Conservation (phyloP, 2,888 invertebrate species). For the Holacanthella duospinosa region DNA sequence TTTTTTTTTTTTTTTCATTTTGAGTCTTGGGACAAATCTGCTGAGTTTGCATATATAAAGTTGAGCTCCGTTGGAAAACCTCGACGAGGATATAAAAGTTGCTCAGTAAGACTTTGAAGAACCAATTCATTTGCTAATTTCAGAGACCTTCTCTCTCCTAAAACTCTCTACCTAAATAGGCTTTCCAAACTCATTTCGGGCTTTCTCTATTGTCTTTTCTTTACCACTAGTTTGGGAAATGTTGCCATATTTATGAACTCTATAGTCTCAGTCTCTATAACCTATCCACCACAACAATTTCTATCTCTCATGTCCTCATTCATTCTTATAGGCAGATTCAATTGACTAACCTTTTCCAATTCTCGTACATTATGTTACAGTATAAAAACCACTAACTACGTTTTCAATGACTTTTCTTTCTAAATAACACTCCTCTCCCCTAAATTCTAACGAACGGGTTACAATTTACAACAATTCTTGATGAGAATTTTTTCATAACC, state of each 20-base stretch:
- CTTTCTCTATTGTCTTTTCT: constrained; percentile 1
- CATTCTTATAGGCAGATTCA: background rate
- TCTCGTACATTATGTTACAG: no score
- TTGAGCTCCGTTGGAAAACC: background rate
- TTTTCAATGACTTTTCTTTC: no score
- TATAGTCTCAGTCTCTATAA: no score
- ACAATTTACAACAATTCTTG: no score
- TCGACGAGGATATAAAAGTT: background rate
- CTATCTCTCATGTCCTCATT: background rate
- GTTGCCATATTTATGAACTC: no score
- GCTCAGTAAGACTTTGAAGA: background rate
- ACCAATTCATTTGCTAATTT: constrained; percentile 5
- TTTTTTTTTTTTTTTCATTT: background rate
- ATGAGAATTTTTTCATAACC: no score
- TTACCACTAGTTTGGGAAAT: no score
- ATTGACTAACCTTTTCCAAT: background rate
- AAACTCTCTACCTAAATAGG: no score
- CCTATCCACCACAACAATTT: background rate
- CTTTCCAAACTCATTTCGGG: background rate
- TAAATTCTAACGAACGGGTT: no score
- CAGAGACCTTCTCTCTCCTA: background rate
- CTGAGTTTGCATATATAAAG: no score
- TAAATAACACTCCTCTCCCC: no score
- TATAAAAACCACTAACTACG: no score
- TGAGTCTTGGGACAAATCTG: background rate